Conservation (phyloP, 1,140 invertebrate genomes). For the Prorops nasuta region DNA sequence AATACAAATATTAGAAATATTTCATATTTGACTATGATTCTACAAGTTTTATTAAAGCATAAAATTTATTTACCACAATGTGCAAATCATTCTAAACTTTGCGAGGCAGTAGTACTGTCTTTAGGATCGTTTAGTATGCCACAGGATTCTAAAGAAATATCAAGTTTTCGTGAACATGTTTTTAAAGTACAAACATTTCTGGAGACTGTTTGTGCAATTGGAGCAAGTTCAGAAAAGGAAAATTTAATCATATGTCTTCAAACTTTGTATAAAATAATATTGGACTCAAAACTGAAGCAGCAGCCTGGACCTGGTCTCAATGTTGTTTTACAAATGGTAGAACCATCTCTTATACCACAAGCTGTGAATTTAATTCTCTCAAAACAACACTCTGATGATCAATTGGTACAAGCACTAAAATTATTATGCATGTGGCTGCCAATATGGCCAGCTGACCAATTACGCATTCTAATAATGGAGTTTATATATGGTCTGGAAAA, state of each 20-base stretch:
- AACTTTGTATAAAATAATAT: conserved; percentile 44
- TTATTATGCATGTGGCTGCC: conserved; percentile 58
- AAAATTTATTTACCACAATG: conserved; percentile 20
- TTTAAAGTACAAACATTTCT: conserved; percentile 30
- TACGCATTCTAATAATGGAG: conserved; percentile 57
- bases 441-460: conserved; percentile 53
- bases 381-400: conserved; percentile 45
- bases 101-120: conserved; percentile 31
- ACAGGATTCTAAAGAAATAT: conserved; percentile 12
- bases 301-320: conserved; percentile 57
- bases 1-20: conserved; percentile 26
- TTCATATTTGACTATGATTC: conserved; percentile 26
- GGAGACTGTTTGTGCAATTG: conserved; percentile 17
- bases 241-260: conserved; percentile 35
- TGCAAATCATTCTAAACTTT: conserved; percentile 26
- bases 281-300: conserved; percentile 27
- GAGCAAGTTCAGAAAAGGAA: conserved; percentile 17
- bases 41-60: conserved; percentile 23
- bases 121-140: conserved; percentile 31
- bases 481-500: conserved; percentile 57
- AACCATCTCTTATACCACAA: conserved; percentile 41
- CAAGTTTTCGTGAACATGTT: conserved; percentile 24
- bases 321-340: conserved; percentile 58
- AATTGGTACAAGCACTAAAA: conserved; percentile 49
- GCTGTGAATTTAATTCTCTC: conserved; percentile 51